Evolutionary conservation across 1,140 invertebrate species (phyloP).

Genomic region (Heterodera schachtii): DNA sequence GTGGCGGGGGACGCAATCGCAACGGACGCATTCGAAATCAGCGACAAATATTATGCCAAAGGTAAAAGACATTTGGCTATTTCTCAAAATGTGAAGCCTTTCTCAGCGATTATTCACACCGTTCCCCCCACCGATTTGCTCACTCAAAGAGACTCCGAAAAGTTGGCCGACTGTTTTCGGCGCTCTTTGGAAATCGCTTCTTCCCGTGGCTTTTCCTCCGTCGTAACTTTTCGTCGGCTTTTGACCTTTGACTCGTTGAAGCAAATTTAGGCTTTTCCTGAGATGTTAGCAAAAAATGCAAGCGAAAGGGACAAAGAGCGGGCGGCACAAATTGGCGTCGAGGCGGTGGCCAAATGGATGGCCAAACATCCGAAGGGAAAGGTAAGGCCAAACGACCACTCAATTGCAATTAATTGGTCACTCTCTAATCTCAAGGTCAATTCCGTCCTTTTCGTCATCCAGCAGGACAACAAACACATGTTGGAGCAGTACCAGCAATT

Average conservation of each 20-base stretch:
- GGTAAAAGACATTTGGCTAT: not conserved
- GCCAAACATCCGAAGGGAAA: not conserved
- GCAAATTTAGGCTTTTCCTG: constrained; percentile 15
- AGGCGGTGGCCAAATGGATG: constrained; percentile 15
- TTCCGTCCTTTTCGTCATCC: constrained; percentile 3
- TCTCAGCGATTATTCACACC: constrained; percentile 25
- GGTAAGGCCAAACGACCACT: not conserved
- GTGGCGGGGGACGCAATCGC: constrained; percentile 15
- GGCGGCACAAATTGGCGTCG: constrained; percentile 20
- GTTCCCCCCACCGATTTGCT: constrained; percentile 14
- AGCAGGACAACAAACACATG: not conserved
- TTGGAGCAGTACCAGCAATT: not conserved
- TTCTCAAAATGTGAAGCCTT: not conserved
- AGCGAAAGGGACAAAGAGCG: not conserved
- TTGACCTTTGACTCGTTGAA: not conserved
- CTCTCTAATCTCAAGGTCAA: not conserved
- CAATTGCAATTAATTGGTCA: not conserved
- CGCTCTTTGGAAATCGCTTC: constrained; percentile 10
- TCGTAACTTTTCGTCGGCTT: not conserved
- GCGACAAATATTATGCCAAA: constrained; percentile 24
- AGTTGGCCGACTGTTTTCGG: constrained; percentile 20
- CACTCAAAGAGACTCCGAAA: constrained; percentile 24
- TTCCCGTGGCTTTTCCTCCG: not conserved
- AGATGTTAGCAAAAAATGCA: constrained; percentile 16
- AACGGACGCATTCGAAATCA: constrained; percentile 21